Conservation (phyloP, 2,797 vertebrate species). For the Prunella strophiata region DNA sequence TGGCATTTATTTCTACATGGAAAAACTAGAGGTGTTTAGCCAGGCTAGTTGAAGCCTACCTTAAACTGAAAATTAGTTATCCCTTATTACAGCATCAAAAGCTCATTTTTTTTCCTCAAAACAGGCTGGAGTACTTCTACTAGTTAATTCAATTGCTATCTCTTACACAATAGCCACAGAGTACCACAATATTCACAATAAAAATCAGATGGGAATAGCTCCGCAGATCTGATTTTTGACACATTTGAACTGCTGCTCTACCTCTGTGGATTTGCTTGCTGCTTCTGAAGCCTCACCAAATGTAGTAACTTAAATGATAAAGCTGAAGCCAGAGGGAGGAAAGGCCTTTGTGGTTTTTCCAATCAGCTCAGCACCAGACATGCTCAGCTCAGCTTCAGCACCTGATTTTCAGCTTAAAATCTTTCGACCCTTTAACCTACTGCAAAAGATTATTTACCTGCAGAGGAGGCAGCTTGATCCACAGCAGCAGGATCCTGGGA, state of each 20-base stretch:
- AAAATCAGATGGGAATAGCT: background rate
- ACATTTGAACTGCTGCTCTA: background rate
- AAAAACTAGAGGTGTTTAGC: background rate
- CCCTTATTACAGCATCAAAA: background rate
- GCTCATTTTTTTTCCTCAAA: background rate
- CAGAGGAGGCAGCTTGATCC: background rate
- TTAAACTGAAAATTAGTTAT: background rate
- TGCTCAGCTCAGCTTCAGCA: background rate
- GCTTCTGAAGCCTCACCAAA: background rate
- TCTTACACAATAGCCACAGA: background rate
- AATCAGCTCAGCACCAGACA: background rate
- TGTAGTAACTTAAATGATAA: background rate
- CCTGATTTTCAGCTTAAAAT: background rate
- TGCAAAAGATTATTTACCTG: background rate
- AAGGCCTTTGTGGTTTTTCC: background rate
- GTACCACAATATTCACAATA: background rate
- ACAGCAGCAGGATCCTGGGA: background rate
- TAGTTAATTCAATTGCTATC: background rate
- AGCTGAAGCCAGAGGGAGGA: background rate
- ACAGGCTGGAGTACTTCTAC: background rate
- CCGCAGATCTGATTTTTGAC: background rate
- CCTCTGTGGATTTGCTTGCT: background rate
- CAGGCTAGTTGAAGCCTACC: background rate
- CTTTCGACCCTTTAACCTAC: background rate
- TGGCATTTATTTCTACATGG: background rate